Base-by-base conservation (phyloP, 37 sponge, comb jelly and placozoan genomes). In the Eunapius fragilis region DNA sequence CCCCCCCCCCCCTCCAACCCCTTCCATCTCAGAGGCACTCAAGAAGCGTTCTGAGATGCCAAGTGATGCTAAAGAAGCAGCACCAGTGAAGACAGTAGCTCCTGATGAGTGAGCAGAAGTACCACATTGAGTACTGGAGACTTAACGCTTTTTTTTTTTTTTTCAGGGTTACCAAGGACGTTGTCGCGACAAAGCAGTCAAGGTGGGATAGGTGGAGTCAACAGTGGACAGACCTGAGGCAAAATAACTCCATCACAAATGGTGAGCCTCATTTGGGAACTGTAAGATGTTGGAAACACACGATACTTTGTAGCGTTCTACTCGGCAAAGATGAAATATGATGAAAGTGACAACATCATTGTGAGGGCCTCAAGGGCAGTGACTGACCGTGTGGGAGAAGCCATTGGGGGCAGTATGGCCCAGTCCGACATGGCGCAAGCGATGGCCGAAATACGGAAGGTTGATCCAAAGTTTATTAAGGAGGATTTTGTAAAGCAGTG, bases 261-360 rank as follows among this genome's bases (percentile, higher is more conserved):
- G 25, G 96, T 96, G 45, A 90, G 93, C 37, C 10, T 41, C 22
- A 75, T 35, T 13, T 25, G n/a, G 33, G 27, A 28, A 25, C 41
- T n/a, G n/a, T 76, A 25, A 76, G 26, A 9, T n/a, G n/a, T n/a
- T n/a, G n/a, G n/a, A n/a, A n/a, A n/a, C n/a, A n/a, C n/a, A n/a
- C n/a, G n/a, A n/a, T n/a, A n/a, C n/a, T 69, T 36, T 34, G 24
- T 75, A 94, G 94, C 70, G 31, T 74, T 87, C 31, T 96, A 91
- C 77, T 67, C 69, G 25, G 11, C 87, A 19, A 89, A 89, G 73
- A 94, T 94, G 90, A 88, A 83, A 37, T 96, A 96, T 72, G 97
- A 96, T 83, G 97, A 96, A 69, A 96, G 97, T 87, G 97, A 96
- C 77, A 91, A 96, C 75, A 26, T 96, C n/a, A 67, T 92, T 17